These are phyloP conservation scores for Alviniconcha marisindica DNA, from an alignment of 1,140 invertebrate genomes.

Conservation along the genomic window DNA sequence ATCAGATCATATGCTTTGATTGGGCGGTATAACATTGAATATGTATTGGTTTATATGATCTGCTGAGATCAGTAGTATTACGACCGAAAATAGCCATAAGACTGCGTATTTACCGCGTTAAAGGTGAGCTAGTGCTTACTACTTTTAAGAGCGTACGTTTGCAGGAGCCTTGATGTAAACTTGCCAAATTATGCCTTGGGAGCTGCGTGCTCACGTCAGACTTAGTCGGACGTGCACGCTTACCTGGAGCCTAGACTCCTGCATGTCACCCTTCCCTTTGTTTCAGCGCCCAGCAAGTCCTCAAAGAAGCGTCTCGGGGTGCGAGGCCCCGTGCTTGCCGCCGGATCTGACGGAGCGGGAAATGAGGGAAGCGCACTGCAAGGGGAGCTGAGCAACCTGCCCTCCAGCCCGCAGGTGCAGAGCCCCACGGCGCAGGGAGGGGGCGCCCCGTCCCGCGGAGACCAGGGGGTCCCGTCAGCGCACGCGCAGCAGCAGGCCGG, in stretches of 20 bases:
- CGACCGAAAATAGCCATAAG: too few relatives aligned
- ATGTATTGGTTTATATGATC: too few relatives aligned
- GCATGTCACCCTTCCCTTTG: background rate
- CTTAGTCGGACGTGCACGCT: background rate
- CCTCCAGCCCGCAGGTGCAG: constrained; percentile 14
- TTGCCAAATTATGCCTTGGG: background rate
- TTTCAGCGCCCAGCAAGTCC: constrained; percentile 16
- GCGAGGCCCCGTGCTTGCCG: background rate
- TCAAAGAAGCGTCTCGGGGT: constrained; percentile 39
- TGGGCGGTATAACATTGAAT: too few relatives aligned
- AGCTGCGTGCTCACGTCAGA: background rate
- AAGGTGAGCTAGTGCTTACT: background rate
- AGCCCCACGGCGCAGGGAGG: constrained; percentile 6
- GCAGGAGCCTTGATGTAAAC: background rate
- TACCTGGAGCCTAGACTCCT: too few relatives aligned
- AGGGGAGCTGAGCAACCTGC: constrained; percentile 7
- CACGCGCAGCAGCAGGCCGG: background rate
- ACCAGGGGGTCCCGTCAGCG: constrained; percentile 15
- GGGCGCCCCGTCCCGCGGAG: background rate
- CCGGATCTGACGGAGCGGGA: background rate
- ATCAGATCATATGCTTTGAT: too few relatives aligned
- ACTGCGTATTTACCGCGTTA: too few relatives aligned
- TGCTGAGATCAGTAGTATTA: too few relatives aligned
- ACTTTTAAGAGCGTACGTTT: background rate
- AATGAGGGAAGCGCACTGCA: background rate